Evolutionary conservation across 2,113 vertebrate species (phyloP).

Genomic region (Anarrhichthys ocellatus): DNA sequence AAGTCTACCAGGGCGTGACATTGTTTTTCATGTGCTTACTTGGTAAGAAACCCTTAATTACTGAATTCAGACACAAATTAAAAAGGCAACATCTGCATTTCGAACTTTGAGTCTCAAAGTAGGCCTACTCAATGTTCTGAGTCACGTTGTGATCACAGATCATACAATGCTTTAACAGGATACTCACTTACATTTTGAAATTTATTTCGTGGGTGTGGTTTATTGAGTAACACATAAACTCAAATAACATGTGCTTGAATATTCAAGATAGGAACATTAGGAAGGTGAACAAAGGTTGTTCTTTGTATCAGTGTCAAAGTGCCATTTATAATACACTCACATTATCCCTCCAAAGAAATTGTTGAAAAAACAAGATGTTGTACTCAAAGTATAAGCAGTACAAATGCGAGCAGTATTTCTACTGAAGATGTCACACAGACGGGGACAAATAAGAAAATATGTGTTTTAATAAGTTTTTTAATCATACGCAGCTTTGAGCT

Average conservation of each 20-base stretch:
- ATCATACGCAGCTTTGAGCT: constrained; percentile 23
- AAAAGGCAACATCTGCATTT: background rate
- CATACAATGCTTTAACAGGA: background rate
- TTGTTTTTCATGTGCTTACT: background rate
- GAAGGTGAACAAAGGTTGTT: background rate
- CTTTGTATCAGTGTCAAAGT: background rate
- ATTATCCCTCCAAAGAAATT: background rate
- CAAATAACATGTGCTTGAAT: background rate
- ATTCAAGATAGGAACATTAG: background rate
- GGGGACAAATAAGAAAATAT: background rate
- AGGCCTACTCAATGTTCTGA: background rate
- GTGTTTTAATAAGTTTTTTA: constrained; percentile 23
- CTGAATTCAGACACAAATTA: background rate
- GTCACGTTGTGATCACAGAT: background rate
- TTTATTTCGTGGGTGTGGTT: constrained; percentile 1
- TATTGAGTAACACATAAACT: background rate
- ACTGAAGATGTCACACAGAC: background rate
- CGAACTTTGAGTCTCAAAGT: background rate
- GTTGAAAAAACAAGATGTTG: background rate
- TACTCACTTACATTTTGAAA: background rate
- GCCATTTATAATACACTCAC: background rate
- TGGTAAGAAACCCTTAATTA: background rate
- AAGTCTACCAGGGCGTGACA: background rate
- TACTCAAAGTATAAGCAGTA: background rate
- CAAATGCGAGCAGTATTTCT: background rate